Evolutionary conservation across 2,888 invertebrate genomes (phyloP), one percentile per base, ranked within the genome.

Genomic region (Drosophila vallismaia): DNA sequence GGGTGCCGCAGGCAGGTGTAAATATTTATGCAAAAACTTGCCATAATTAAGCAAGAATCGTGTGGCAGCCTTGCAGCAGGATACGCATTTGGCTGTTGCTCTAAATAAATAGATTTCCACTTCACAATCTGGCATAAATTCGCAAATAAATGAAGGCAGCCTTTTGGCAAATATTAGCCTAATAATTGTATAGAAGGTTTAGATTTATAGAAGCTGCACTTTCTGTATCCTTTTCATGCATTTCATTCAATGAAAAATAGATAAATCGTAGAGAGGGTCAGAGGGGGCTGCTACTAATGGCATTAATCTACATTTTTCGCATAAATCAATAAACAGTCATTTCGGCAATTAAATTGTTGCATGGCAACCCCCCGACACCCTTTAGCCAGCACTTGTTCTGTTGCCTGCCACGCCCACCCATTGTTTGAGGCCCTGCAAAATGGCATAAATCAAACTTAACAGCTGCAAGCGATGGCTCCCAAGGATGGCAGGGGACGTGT

Each of bases 261-360:
- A 57, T 52, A 42, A 14, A 40, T 44, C 48, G 33, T 28, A 29
- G 7, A 12, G 12, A 31, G 19, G 19, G 53, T 26, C n/a, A 10
- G 36, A 28, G 48, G 53, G 36, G n/a, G 57, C 14, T 71, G 52
- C 42, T 56, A 66, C 44, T 71, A 59, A 68, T 76, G 70, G 73
- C 75, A 79, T 79, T 78, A 79, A 78, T 79, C 74, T 71, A 66
- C 63, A 78, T 79, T 70, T 78, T 60, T 75, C 58, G 60, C 71
- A 79, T 79, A 79, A 79, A 79, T 79, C 79, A 79, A 79, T 79
- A 80, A 76, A 71, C 80, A 77, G 77, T 74, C 79, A 76, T 74
- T 66, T 69, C 63, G 72, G 76, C 77, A 79, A 79, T 79, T 80
- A 72, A 79, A 77, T 77, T 76, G 78, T 78, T 78, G 79, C 79